Conservation (phyloP, 2,888 invertebrate species). For the Theretra japonica region DNA sequence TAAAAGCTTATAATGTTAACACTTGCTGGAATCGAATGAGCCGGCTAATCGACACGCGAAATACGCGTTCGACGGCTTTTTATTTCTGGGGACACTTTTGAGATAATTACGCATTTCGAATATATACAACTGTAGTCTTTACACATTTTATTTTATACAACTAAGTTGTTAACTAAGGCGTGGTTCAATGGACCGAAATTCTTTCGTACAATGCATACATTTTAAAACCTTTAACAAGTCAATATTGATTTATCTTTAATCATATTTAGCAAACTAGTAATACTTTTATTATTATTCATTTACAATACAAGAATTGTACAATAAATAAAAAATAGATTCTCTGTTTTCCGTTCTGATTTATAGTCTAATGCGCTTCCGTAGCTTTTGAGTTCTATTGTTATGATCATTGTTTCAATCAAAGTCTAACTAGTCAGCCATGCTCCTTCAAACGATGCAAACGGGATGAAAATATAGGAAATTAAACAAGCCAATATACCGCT, state of each 20-base stretch:
- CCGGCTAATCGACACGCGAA: slow-evolving; percentile 24
- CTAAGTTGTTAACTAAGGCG: not conserved
- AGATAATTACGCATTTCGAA: slow-evolving; percentile 7
- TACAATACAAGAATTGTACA: too few relatives aligned
- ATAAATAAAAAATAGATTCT: too few relatives aligned
- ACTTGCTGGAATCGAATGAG: slow-evolving; percentile 20
- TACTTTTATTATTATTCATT: too few relatives aligned
- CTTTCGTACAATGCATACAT: not conserved
- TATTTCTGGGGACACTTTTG: not conserved
- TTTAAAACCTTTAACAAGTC: not conserved
- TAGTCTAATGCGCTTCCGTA: not conserved
- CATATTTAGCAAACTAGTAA: too few relatives aligned
- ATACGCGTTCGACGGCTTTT: not conserved
- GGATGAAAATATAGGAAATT: slow-evolving; percentile 28
- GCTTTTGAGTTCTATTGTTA: slow-evolving; percentile 6
- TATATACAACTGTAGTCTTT: not conserved
- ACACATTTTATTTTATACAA: not conserved
- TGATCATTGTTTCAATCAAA: slow-evolving; percentile 3
- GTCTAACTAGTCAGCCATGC: slow-evolving; percentile 5
- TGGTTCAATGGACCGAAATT: slow-evolving; percentile 12
- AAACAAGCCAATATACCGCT: slow-evolving; percentile 27
- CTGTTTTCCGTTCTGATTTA: too few relatives aligned
- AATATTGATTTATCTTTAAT: too few relatives aligned
- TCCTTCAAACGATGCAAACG: slow-evolving; percentile 5
- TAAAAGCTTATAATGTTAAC: slow-evolving; percentile 50